Percentiles rank a stretch among this genome's conserved stretches.
Conservation (phyloP, 2,797 vertebrate species). For the Phalloptychus januarius region DNA sequence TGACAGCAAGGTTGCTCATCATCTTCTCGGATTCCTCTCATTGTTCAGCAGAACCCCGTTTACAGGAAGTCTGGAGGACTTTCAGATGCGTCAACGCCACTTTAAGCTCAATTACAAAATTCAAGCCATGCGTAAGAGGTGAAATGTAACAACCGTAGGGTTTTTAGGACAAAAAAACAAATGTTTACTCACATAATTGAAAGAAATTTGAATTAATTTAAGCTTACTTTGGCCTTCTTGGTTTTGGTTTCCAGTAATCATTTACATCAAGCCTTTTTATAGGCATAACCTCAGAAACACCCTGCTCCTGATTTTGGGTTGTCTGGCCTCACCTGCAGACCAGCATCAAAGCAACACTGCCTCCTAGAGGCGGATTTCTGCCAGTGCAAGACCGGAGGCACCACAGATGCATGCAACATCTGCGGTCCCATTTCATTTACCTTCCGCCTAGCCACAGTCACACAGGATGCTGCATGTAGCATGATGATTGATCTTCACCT, state of each 20-base stretch:
- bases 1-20: constrained; percentile 53
- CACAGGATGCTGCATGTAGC: not conserved
- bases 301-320: constrained; percentile 14
- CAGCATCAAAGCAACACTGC: constrained; percentile 45
- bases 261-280: not conserved
- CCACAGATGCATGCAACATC: not conserved
- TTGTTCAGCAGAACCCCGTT: constrained; percentile 24
- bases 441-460: not conserved
- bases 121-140: not conserved
- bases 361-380: constrained; percentile 64
- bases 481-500: not conserved
- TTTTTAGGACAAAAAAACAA: not conserved
- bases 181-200: not conserved
- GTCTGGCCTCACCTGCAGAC: not conserved
- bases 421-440: constrained; percentile 6
- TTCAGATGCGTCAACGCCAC: not conserved
- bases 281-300: not conserved
- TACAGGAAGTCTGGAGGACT: constrained; percentile 4
- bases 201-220: not conserved
- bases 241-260: not conserved
- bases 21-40: constrained; percentile 47
- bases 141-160: not conserved
- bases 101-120: not conserved
- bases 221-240: not conserved
- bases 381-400: constrained; percentile 33